Evolutionary conservation across 2,888 invertebrate genomes (phyloP), one percentile per base, ranked within the genome.

Genomic region (Theodoxus fluviatilis): DNA sequence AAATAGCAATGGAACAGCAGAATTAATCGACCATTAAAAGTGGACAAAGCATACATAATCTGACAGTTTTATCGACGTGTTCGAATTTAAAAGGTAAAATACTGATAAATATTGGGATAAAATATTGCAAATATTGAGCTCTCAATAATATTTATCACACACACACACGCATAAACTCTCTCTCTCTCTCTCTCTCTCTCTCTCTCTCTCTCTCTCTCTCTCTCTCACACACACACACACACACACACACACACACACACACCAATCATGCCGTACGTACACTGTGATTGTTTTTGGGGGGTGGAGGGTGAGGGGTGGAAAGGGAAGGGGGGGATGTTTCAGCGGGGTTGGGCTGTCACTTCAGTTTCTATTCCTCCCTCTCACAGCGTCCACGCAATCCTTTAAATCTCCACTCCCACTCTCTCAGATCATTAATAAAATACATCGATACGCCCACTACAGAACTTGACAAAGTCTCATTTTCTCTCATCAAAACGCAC

Each of bases 361-460:
- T 63, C 9, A 37, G 4, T 35, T n/a, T 35, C 18, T 33, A 9
- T 37, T n/a, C 4, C n/a, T 31, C 25, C 37, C 7, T 33, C 35
- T 2, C 12, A 37, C 35, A 25, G 35, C 85, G 84, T 55, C 22
- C 55, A 55, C 9, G 15, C 25, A 1, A 55, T 55, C 9, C 25
- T 1, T 1, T 18, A 22, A 4, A 38, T 28, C 15, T 37, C 28
- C 22, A 40, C 9, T 40, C 28, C 15, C 40, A 38, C 7, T 22
- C 25, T 37, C 25, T n/a, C 28, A 40, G n/a, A 40, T 28, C 25
- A 15, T 18, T 28, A 12, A n/a, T 22, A 7, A 52, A 0, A 52
- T 25, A 52, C 52, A 52, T 18, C n/a, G 22, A 52, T 25, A 52
- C 52, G n/a, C n/a, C n/a, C n/a, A n/a, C n/a, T n/a, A n/a, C n/a